phyloP scores from a whole-genome alignment of 1,140 invertebrate genomes.

The Lepidurus arcticus region DNA sequence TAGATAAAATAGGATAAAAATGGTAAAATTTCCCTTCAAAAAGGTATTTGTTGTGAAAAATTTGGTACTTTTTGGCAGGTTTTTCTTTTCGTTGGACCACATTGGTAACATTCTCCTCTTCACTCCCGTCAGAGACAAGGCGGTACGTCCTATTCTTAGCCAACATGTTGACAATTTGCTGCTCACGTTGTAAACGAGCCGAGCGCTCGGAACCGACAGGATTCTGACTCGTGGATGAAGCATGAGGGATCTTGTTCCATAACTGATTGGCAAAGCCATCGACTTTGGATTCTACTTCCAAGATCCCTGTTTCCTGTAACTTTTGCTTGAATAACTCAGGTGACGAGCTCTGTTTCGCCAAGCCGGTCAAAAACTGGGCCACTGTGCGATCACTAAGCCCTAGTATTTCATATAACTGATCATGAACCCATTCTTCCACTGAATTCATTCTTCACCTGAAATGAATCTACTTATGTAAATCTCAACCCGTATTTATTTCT shows the following conservation, averaged over 20 bases:
- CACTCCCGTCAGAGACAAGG: constrained; percentile 45
- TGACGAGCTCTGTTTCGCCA: constrained; percentile 47
- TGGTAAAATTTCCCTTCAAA: neutral
- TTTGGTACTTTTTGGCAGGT: constrained; percentile 11
- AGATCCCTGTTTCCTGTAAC: constrained; percentile 47
- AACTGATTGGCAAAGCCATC: constrained; percentile 39
- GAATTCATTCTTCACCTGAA: constrained; percentile 33
- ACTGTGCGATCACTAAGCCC: constrained; percentile 52
- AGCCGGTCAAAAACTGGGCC: constrained; percentile 49
- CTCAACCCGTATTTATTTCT: neutral
- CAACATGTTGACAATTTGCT: constrained; percentile 43
- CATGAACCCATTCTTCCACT: constrained; percentile 49
- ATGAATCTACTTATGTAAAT: neutral
- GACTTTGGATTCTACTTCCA: constrained; percentile 47
- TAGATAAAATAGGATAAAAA: neutral
- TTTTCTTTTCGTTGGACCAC: constrained; percentile 36
- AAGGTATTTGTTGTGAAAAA: constrained; percentile 17
- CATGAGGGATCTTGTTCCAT: constrained; percentile 43
- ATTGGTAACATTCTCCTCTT: constrained; percentile 39
- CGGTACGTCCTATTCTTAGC: constrained; percentile 46
- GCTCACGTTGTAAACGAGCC: constrained; percentile 44
- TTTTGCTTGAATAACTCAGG: constrained; percentile 46
- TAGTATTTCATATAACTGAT: constrained; percentile 51
- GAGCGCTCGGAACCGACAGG: constrained; percentile 12
- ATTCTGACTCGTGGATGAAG: constrained; percentile 24